These are phyloP conservation scores for Eubasilissa regina DNA, from an alignment of 1,140 invertebrate genomes.

Conservation along the genomic window DNA sequence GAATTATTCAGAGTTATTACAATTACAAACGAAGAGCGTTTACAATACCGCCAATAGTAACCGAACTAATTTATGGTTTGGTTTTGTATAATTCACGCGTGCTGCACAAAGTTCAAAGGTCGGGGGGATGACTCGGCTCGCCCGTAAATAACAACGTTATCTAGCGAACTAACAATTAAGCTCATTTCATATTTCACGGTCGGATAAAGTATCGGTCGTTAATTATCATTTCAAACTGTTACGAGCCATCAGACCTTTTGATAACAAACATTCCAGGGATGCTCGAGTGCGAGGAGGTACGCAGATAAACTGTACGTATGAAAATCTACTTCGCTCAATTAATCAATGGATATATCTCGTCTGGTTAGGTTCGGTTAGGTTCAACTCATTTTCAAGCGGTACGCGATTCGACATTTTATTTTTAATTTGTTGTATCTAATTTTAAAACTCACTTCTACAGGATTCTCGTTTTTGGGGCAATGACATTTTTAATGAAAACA, in stretches of 20 bases:
- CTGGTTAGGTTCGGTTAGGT: no score
- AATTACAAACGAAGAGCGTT: background rate
- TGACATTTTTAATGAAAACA: no score
- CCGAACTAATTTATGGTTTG: background rate
- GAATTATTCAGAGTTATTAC: no score
- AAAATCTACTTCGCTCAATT: no score
- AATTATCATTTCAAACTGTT: conserved; percentile 15
- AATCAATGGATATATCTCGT: no score
- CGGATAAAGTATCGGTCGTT: conserved; percentile 8
- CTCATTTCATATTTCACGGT: conserved; percentile 39
- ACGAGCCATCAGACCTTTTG: conserved; percentile 21
- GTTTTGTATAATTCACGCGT: conserved; percentile 4
- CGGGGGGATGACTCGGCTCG: background rate
- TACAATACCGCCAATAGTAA: background rate
- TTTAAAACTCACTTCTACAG: no score
- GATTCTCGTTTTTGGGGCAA: no score
- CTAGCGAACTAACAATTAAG: conserved; percentile 32
- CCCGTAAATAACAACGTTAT: conserved; percentile 17
- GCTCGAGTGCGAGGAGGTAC: background rate
- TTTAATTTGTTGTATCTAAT: no score
- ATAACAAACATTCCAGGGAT: conserved; percentile 6
- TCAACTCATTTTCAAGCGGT: no score
- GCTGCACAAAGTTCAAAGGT: conserved; percentile 15
- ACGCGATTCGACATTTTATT: no score
- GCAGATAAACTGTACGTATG: no score